Evolutionary conservation across 1,140 invertebrate species (phyloP).

Genomic region (Hypsibius dujardini): DNA sequence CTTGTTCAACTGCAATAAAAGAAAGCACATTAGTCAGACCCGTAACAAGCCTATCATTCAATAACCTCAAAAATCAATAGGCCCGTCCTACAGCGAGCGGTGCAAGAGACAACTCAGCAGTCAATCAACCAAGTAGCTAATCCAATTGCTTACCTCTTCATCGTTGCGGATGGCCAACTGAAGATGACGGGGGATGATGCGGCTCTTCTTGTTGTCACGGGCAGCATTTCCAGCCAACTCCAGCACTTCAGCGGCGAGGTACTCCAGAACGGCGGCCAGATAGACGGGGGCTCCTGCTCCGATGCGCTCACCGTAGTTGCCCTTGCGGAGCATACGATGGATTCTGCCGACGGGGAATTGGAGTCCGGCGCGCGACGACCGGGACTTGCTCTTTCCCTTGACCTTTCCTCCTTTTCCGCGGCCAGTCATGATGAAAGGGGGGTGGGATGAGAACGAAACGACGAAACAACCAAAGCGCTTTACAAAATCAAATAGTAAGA

Average conservation of each 20-base stretch:
- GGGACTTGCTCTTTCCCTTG: conserved; percentile 44
- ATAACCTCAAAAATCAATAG: too few relatives aligned
- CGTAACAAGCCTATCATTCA: not conserved
- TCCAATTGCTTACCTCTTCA: conserved; percentile 40
- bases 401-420: conserved; percentile 45
- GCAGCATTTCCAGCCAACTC: conserved; percentile 45
- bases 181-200: conserved; percentile 62
- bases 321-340: conserved; percentile 47
- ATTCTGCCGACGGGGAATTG: conserved; percentile 54
- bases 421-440: conserved; percentile 35
- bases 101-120: not conserved
- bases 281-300: conserved; percentile 52
- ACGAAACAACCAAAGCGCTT: too few relatives aligned
- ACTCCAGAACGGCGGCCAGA: conserved; percentile 43
- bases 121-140: not conserved
- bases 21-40: not conserved
- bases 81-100: too few relatives aligned
- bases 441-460: conserved; percentile 20
- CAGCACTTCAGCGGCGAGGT: conserved; percentile 51
- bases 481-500: too few relatives aligned
- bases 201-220: conserved; percentile 39
- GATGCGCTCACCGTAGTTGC: conserved; percentile 51
- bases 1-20: conserved; percentile 44
- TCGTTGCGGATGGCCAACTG: conserved; percentile 66
- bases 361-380: conserved; percentile 46